phyloP scores from a whole-genome alignment of 2,888 invertebrate species.

The Epinotia brunnichana region DNA sequence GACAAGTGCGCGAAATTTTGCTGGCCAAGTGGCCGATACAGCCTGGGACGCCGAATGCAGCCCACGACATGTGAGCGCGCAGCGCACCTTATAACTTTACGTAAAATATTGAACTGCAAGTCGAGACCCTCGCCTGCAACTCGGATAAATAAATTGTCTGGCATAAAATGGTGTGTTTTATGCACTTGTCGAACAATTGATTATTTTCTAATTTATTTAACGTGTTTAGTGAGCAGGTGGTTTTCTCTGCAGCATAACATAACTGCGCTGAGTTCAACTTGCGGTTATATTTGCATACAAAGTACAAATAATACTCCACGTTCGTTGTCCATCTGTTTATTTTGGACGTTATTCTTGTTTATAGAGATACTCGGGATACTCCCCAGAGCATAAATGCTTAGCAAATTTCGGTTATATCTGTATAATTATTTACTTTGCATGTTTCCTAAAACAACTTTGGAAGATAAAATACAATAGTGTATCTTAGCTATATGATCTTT shows the following conservation, averaged over 20 bases:
- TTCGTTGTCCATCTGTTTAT: constrained; percentile 16
- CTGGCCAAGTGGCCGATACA: no score
- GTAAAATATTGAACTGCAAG: no score
- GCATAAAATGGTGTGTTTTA: no score
- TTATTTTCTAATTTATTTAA: no score
- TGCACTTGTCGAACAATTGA: no score
- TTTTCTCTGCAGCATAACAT: constrained; percentile 9
- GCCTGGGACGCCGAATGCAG: no score
- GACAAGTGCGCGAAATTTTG: no score
- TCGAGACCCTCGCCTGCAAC: no score
- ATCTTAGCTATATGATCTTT: no score
- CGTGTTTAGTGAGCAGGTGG: neutral
- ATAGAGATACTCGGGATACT: neutral
- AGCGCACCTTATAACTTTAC: no score
- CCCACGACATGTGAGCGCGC: no score
- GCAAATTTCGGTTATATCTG: neutral
- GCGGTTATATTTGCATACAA: constrained; percentile 25
- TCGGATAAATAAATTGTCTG: no score
- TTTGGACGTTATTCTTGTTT: constrained; percentile 8
- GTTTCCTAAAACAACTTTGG: neutral
- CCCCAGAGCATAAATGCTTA: neutral
- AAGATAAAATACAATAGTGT: neutral
- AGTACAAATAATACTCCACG: constrained; percentile 22
- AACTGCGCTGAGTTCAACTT: constrained; percentile 19
- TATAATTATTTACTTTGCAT: neutral